Conservation (phyloP, 2,797 vertebrate genomes). For the Phrynocephalus guinanensis region DNA sequence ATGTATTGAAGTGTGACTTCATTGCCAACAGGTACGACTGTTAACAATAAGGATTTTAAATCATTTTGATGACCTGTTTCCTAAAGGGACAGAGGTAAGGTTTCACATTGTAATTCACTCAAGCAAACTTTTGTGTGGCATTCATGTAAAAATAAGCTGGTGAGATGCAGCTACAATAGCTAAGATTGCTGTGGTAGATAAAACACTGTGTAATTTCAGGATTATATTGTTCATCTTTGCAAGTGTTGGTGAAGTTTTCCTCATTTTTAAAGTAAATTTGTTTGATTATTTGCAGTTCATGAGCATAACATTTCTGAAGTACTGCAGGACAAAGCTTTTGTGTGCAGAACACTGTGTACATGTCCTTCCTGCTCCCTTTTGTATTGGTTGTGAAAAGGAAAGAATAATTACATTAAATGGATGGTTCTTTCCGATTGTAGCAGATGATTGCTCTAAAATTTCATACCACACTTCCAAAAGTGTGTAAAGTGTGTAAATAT, state of each 20-base stretch:
- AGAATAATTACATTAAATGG: neutral
- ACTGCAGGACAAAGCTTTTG: neutral
- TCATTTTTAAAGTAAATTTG: neutral
- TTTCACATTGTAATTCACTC: slow-evolving; percentile 36
- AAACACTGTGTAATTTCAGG: neutral
- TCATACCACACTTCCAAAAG: neutral
- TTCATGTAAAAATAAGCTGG: slow-evolving; percentile 5
- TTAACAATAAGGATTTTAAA: slow-evolving; percentile 91
- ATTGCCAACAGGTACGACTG: slow-evolving; percentile 86
- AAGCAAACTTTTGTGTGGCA: slow-evolving; percentile 32
- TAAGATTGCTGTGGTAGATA: neutral
- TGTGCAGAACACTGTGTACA: neutral
- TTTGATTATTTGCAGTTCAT: neutral
- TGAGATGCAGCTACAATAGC: neutral
- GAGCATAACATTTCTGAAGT: neutral
- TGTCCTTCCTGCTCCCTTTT: neutral
- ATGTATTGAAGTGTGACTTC: slow-evolving; percentile 47
- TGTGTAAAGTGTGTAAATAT: too few species aligned
- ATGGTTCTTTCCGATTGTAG: neutral
- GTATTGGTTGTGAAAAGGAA: neutral
- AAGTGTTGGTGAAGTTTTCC: neutral
- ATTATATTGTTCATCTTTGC: neutral
- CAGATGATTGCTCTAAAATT: neutral
- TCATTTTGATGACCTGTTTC: slow-evolving; percentile 86
- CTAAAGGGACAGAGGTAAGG: slow-evolving; percentile 81